A percentile compares a stretch with the other conserved stretches of the same genome.
phyloP scores from a whole-genome alignment of 1,140 invertebrate genomes.

The Ridgeia piscesae region DNA sequence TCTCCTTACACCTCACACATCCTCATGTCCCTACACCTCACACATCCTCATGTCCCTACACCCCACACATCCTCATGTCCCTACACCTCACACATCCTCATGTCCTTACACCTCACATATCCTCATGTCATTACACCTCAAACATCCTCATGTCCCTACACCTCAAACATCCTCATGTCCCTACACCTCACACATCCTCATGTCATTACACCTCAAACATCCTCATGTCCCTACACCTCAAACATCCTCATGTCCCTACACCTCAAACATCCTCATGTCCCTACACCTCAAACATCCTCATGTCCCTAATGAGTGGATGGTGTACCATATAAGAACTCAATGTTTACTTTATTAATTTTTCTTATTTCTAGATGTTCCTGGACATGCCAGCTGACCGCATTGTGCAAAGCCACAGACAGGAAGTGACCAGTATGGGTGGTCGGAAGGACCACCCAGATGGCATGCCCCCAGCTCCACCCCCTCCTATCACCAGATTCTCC shows the following conservation, averaged over 20 bases:
- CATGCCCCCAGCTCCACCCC: conserved; percentile 22
- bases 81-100: too few relatives aligned
- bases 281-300: background rate
- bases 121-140: background rate
- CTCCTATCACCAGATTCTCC: conserved; percentile 44
- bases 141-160: background rate
- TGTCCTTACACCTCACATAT: too few relatives aligned
- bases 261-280: background rate
- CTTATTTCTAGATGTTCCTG: background rate
- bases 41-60: too few relatives aligned
- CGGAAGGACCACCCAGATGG: conserved; percentile 23
- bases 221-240: too few relatives aligned
- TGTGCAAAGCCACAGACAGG: background rate
- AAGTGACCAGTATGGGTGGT: background rate
- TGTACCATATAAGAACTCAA: too few relatives aligned
- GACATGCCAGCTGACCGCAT: background rate
- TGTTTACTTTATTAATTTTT: too few relatives aligned
- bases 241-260: too few relatives aligned
- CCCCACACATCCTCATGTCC: too few relatives aligned
- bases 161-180: background rate
- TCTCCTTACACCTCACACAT: background rate
- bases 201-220: too few relatives aligned
- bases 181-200: too few relatives aligned
- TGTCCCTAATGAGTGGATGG: background rate
- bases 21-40: too few relatives aligned